phyloP scores from a whole-genome alignment of 2,113 vertebrate genomes.

The Gambusia affinis region DNA sequence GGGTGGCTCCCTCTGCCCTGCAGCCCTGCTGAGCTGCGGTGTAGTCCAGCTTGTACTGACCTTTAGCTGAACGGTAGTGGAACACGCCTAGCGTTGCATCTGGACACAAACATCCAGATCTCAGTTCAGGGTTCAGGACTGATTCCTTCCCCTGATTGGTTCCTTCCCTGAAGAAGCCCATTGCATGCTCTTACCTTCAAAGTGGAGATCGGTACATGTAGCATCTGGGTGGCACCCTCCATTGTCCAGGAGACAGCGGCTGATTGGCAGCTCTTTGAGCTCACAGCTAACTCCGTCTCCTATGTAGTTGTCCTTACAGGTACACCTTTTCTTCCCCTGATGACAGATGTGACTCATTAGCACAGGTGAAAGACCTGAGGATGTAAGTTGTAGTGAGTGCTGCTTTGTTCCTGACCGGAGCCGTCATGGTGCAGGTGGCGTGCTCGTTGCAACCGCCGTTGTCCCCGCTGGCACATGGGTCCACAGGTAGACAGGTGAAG shows the following conservation, averaged over 20 bases:
- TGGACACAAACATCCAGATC: constrained; percentile 48
- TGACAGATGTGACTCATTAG: neutral
- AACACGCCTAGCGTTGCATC: constrained; percentile 89
- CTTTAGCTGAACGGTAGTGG: constrained; percentile 82
- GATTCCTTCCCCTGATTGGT: neutral
- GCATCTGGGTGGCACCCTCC: constrained; percentile 87
- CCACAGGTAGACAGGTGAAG: constrained; percentile 80
- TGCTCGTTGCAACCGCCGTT: constrained; percentile 92
- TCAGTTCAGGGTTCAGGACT: neutral
- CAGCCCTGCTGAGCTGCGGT: constrained; percentile 82
- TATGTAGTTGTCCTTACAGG: constrained; percentile 86
- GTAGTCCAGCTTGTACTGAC: constrained; percentile 88
- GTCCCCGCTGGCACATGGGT: constrained; percentile 82
- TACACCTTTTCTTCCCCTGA: constrained; percentile 87
- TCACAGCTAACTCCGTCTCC: constrained; percentile 89
- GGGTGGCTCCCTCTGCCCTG: constrained; percentile 69
- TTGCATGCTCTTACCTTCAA: constrained; percentile 77
- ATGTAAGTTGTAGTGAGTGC: no score
- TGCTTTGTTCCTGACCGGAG: constrained; percentile 80
- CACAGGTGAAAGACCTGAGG: neutral
- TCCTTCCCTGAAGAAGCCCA: neutral
- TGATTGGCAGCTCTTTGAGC: constrained; percentile 79
- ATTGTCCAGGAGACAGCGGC: constrained; percentile 90
- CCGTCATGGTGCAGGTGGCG: constrained; percentile 87
- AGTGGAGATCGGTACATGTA: constrained; percentile 88